Conservation (phyloP, 1,140 invertebrate species). For the Phymorhynchus buccinoides region DNA sequence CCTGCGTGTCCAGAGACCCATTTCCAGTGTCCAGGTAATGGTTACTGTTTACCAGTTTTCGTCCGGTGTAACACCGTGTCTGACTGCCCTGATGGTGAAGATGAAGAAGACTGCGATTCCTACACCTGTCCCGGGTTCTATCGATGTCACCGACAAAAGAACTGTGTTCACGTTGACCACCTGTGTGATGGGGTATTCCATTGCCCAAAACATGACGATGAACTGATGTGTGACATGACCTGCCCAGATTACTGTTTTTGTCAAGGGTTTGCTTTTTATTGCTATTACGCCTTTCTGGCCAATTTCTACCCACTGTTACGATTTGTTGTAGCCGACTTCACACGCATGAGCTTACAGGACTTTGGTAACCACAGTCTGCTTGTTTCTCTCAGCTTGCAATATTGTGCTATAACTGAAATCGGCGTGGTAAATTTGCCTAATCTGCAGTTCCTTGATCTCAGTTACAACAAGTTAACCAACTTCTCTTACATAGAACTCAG, state of each 20-base stretch:
- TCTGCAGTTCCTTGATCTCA: conserved; percentile 6
- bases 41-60: conserved; percentile 4
- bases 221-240: background rate
- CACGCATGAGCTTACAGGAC: background rate
- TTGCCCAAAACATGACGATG: conserved; percentile 19
- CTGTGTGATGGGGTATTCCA: conserved; percentile 21
- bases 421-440: background rate
- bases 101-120: conserved; percentile 3
- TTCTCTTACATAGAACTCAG: background rate
- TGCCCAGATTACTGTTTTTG: background rate
- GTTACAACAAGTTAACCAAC: background rate
- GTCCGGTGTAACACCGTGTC: conserved; percentile 15
- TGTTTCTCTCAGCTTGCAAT: background rate
- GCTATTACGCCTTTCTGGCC: background rate
- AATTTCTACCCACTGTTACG: background rate
- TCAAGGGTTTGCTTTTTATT: background rate
- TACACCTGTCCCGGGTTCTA: conserved; percentile 31
- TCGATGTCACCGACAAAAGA: background rate
- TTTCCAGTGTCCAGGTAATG: background rate
- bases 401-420: background rate
- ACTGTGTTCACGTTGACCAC: background rate
- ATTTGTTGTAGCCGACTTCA: background rate
- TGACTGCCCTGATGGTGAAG: conserved; percentile 18
- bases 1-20: conserved; percentile 1
- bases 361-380: background rate